Base-by-base conservation (phyloP, 2,888 invertebrate species). In the Conops quadrifasciatus region DNA sequence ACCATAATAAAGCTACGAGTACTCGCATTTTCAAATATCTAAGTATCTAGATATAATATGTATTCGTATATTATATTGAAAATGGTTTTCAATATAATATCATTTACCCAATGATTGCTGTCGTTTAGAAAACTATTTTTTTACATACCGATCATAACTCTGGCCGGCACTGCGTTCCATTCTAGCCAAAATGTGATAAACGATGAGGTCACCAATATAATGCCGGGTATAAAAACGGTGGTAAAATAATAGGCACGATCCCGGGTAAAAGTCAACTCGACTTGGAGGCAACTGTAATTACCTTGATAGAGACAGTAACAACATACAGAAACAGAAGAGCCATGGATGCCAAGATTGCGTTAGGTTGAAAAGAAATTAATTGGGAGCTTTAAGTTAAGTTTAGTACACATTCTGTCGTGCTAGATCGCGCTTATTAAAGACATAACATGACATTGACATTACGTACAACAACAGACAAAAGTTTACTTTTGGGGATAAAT, bases 151-250 rank as follows among this genome's bases (percentile, higher is more conserved):
- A 96, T 95, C 95, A 96, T 96, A 84, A 96, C 96, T 88, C 96
- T 91, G 86, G 96, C 96, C 85, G 96, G 96, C 84, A 96, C 96
- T 81, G 96, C 96, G 88, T 96, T 96, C 95, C 96, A 96, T 89
- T 96, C 96, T 88, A 96, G 90, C 96, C 96, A 96, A 90, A 96
- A 96, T 84, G 96, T 96, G 88, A 96, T 96, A 90, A 96, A 96
- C 83, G 96, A 96, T 88, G 95, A 95, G 80, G 96, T 96, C 87
- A 96, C 96, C 89, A 96, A 91, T 88, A 96, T 95, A 86, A 96
- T 95, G 84, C 96, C 96, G 82, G 96, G 96, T 88, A 96, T 95
- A 89, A 96, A 96, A 88, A 96, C 96, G 85, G 96, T 96, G 82
- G 95, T 96, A 89, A 96, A 95, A 90, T 96, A 96, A 91, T 96